Conservation (phyloP, 2,888 invertebrate genomes). For the Melanotus villosus region DNA sequence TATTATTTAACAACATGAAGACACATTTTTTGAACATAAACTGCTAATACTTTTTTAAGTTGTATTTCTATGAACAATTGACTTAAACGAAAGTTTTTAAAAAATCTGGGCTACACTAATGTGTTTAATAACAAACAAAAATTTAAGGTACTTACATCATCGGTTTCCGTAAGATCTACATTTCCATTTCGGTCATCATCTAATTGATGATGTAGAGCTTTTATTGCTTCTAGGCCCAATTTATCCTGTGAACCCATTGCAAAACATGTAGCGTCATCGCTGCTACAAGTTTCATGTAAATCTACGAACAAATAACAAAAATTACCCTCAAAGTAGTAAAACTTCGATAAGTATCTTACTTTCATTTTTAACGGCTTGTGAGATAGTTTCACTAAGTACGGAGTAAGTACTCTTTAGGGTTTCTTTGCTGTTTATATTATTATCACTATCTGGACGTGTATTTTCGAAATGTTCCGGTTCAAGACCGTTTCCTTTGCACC, state of each 20-base stretch:
- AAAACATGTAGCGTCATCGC: slow-evolving; percentile 84
- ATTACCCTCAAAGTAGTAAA: background rate
- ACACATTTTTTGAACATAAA: too few relatives aligned
- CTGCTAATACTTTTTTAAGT: too few relatives aligned
- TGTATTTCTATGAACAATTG: too few relatives aligned
- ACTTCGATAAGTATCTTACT: slow-evolving; percentile 65
- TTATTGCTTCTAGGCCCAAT: slow-evolving; percentile 93
- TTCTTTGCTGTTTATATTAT: slow-evolving; percentile 43
- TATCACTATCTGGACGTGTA: slow-evolving; percentile 42
- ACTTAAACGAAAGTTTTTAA: too few relatives aligned
- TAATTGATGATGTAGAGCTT: slow-evolving; percentile 91
- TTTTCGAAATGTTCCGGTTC: slow-evolving; percentile 50
- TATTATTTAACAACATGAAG: too few relatives aligned
- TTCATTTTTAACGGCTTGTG: slow-evolving; percentile 73
- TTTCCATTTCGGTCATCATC: slow-evolving; percentile 99
- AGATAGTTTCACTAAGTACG: slow-evolving; percentile 72
- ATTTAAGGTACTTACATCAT: slow-evolving; percentile 94
- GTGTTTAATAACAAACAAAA: too few relatives aligned
- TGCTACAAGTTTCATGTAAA: slow-evolving; percentile 69
- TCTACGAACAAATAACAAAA: slow-evolving; percentile 51
- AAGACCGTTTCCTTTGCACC: slow-evolving; percentile 55
- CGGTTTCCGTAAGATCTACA: slow-evolving; percentile 96
- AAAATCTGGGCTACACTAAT: too few relatives aligned
- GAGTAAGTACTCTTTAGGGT: slow-evolving; percentile 67
- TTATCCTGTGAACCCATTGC: slow-evolving; percentile 82